Base-by-base conservation (phyloP, 1,140 invertebrate genomes). In the Bombus difficillimus region DNA sequence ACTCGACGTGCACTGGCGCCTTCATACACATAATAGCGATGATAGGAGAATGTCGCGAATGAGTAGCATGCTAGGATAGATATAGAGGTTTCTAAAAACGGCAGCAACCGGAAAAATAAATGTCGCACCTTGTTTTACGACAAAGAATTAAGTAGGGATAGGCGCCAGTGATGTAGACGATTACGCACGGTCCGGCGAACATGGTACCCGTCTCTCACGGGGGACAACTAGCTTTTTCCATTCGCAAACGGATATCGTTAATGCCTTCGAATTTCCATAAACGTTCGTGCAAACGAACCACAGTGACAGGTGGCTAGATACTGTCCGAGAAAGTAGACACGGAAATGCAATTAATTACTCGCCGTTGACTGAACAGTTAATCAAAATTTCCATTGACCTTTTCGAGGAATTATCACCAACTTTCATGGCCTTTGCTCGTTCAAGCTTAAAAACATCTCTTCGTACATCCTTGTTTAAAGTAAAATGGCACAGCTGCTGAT, bases 141-240 rank as follows among this genome's bases (percentile, higher is more conserved):
- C 41, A 72, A 88, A 72, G 78, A 88, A 72, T 78, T 68, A 78
- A 88, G 74, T 88, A 82, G 86, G 82, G 77, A 81, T 47, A 82
- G 88, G 88, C 88, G 88, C 88, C 88, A 88, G 87, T 78, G 83
- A 86, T 86, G 83, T 85, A 89, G 88, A 89, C 88, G 88, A 89
- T 89, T 88, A 82, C 87, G 78, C 74, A 82, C 83, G 76, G 83
- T 85, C 83, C 86, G 88, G 80, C 69, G 82, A 85, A 66, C 86
- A 84, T 81, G 86, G 80, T 75, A 74, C n/a, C 80, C 74, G 81
- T 83, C 87, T 68, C 41, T 62, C 74, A 82, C 41, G 41, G 75
- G 43, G 78, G 76, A 64, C 76, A 74, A 74, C 39, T 72, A 82
- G 88, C 77, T 81, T 89, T 88, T 89, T 85, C 86, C 83, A 82